Percentiles rank a stretch among this genome's conserved stretches.
Evolutionary conservation across 1,140 invertebrate species (phyloP).

Genomic region (Lepidurus apus): DNA sequence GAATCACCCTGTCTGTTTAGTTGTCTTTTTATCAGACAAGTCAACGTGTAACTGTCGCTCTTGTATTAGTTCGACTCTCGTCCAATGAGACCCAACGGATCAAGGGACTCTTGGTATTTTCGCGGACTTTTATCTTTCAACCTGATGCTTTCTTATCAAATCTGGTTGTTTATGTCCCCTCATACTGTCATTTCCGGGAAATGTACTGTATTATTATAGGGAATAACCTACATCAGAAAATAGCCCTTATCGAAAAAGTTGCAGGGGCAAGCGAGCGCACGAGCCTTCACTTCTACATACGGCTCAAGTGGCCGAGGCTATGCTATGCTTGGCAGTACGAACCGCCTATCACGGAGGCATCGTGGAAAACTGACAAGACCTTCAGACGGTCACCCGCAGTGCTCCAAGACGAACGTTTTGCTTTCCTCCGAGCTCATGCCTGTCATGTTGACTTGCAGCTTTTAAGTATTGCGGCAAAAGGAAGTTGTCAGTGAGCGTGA

Average conservation of each 20-base stretch:
- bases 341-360: conserved; percentile 4
- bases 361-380: conserved; percentile 14
- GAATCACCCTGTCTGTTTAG: background rate
- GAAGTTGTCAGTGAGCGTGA: background rate
- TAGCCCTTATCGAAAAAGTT: background rate
- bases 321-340: background rate
- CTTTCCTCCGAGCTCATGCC: background rate
- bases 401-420: conserved; percentile 17
- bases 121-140: background rate
- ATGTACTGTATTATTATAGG: background rate
- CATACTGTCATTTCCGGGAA: background rate
- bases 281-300: background rate
- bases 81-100: background rate
- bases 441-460: background rate
- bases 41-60: background rate
- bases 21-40: background rate
- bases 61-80: background rate
- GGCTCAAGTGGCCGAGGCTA: background rate
- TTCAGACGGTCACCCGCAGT: background rate
- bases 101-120: background rate
- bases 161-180: background rate
- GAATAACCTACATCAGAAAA: background rate
- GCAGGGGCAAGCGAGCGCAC: background rate
- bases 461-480: background rate
- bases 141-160: background rate